Conservation (phyloP, 1,140 invertebrate genomes). For the Zaprionus camerounensis region DNA sequence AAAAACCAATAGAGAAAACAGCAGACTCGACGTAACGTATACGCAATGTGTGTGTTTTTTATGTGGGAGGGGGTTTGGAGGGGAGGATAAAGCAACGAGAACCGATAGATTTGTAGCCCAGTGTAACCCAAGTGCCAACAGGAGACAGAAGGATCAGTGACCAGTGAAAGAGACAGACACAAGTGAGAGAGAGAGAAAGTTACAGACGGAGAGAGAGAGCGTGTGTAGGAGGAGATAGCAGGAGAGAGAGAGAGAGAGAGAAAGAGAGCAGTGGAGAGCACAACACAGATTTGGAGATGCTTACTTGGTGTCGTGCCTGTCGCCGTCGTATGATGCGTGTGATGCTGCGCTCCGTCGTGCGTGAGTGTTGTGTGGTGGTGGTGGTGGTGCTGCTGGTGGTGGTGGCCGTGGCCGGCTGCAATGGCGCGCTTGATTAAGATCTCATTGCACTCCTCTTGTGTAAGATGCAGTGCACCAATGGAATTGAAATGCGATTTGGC, state of each 20-base stretch:
- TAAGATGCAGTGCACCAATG: constrained; percentile 89
- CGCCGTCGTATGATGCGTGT: constrained; percentile 58
- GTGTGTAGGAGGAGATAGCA: constrained; percentile 18
- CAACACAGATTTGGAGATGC: constrained; percentile 80
- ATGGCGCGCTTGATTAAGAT: constrained; percentile 88
- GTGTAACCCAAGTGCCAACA: constrained; percentile 31
- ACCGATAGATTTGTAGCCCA: constrained; percentile 40
- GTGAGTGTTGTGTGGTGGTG: constrained; percentile 76
- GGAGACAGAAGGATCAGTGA: constrained; percentile 12
- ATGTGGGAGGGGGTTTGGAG: constrained; percentile 15
- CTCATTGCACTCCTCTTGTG: constrained; percentile 91
- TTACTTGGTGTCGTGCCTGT: constrained; percentile 83
- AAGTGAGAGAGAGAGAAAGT: neutral
- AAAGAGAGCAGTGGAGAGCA: constrained; percentile 35
- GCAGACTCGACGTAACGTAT: constrained; percentile 15
- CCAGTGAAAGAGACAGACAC: neutral
- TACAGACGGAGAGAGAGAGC: constrained; percentile 18
- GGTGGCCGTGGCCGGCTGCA: constrained; percentile 83
- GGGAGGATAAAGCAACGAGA: constrained; percentile 59
- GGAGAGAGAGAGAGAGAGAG: constrained; percentile 16
- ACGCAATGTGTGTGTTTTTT: constrained; percentile 17
- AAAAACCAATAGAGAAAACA: constrained; percentile 31
- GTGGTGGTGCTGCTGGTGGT: constrained; percentile 81
- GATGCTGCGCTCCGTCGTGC: constrained; percentile 70
- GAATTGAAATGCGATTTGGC: constrained; percentile 85